A percentile compares a stretch with the other conserved stretches of the same genome.
These are phyloP conservation scores for Phocides pigmalion DNA, from an alignment of 1,140 invertebrate genomes.

Conservation along the genomic window DNA sequence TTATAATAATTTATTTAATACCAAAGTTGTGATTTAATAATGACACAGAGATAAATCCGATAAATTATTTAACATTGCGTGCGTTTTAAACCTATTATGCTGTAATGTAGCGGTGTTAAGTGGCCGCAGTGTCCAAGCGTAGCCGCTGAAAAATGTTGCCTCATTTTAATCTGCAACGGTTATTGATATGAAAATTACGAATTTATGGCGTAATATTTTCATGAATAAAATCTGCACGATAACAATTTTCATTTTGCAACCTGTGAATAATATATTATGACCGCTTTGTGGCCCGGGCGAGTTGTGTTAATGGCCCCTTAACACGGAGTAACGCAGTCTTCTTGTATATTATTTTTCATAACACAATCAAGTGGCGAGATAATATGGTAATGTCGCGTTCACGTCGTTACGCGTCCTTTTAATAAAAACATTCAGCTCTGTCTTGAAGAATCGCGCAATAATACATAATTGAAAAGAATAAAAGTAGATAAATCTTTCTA, in stretches of 20 bases:
- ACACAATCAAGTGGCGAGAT: conserved; percentile 27
- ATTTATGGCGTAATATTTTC: conserved; percentile 51
- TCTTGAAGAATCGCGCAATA: too few species aligned
- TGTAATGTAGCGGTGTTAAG: conserved; percentile 22
- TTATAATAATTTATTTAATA: conserved; percentile 7
- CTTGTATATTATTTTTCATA: conserved; percentile 29
- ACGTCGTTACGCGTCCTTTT: too few species aligned
- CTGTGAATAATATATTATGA: conserved; percentile 54
- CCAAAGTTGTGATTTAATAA: conserved; percentile 4
- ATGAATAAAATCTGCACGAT: conserved; percentile 49
- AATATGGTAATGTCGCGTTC: conserved; percentile 2
- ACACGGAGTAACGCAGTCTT: conserved; percentile 36
- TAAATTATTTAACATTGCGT: conserved; percentile 17
- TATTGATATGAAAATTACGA: conserved; percentile 51
- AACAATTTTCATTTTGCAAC: conserved; percentile 54
- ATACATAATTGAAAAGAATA: too few species aligned
- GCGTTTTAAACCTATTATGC: conserved; percentile 9
- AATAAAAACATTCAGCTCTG: too few species aligned
- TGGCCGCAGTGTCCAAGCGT: conserved; percentile 12
- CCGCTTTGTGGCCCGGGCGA: conserved; percentile 44
- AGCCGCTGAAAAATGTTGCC: conserved; percentile 33
- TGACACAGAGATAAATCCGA: conserved; percentile 8
- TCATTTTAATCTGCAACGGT: conserved; percentile 30
- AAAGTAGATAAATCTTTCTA: too few species aligned
- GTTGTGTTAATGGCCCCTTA: conserved; percentile 47